Percentiles rank a stretch among this genome's conserved stretches.
These are phyloP conservation scores for Centroberyx gerrardi DNA, from an alignment of 2,797 vertebrate genomes.

Conservation along the genomic window DNA sequence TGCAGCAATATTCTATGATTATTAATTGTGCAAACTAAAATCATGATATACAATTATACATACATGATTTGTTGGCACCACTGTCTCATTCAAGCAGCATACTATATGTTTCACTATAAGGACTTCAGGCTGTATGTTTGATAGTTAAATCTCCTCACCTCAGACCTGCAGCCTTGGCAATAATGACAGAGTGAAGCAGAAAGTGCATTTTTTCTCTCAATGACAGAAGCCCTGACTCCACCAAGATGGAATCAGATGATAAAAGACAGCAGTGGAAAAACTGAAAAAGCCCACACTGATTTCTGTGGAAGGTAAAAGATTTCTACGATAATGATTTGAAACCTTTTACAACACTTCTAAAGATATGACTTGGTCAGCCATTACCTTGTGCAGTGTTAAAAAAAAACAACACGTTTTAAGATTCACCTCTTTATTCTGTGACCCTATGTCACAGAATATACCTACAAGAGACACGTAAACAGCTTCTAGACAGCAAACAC, in stretches of 20 bases:
- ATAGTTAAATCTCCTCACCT: constrained; percentile 65
- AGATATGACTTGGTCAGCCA: constrained; percentile 3
- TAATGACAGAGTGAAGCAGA: constrained; percentile 55
- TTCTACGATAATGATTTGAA: constrained; percentile 34
- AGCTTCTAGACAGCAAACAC: constrained; percentile 11
- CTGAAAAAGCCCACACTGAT: constrained; percentile 24
- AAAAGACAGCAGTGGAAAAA: constrained; percentile 38
- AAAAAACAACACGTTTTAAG: constrained; percentile 14
- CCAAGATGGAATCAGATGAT: constrained; percentile 22
- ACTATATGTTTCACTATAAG: constrained; percentile 12
- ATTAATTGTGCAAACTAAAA: too few species aligned
- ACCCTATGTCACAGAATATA: constrained; percentile 35
- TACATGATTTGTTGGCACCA: not conserved
- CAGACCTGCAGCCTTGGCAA: constrained; percentile 60
- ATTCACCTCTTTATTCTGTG: constrained; percentile 32
- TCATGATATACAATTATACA: too few species aligned
- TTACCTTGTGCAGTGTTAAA: constrained; percentile 17
- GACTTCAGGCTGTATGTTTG: constrained; percentile 37
- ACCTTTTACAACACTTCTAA: constrained; percentile 29
- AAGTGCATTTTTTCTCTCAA: constrained; percentile 41
- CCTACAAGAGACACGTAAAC: constrained; percentile 22
- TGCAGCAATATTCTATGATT: too few species aligned
- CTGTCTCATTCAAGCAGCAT: constrained; percentile 15
- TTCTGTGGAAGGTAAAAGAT: constrained; percentile 38
- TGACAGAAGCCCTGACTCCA: constrained; percentile 61